Evolutionary conservation across 2,888 invertebrate species (phyloP).

Genomic region (Temnothorax ravouxi): DNA sequence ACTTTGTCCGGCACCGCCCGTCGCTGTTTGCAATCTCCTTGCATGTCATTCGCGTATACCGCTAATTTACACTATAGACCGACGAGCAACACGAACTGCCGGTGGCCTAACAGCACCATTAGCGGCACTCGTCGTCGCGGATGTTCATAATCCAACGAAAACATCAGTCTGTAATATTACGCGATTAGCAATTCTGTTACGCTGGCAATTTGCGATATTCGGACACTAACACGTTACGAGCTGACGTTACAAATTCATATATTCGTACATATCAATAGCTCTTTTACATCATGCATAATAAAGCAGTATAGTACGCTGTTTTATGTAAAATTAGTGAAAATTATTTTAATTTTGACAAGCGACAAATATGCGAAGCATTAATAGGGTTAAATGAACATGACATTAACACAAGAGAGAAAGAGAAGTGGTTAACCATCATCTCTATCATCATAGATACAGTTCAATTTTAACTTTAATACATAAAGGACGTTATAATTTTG

Average conservation of each 20-base stretch:
- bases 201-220: constrained; percentile 18
- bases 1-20: background rate
- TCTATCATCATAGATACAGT: background rate
- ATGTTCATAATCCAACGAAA: constrained; percentile 34
- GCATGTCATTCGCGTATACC: constrained; percentile 18
- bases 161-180: constrained; percentile 23
- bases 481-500: background rate
- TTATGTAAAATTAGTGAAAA: constrained; percentile 27
- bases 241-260: constrained; percentile 24
- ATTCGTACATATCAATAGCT: constrained; percentile 24
- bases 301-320: background rate
- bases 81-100: constrained; percentile 2
- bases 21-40: constrained; percentile 28
- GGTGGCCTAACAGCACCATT: constrained; percentile 20
- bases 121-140: background rate
- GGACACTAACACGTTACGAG: background rate
- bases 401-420: background rate
- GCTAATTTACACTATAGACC: constrained; percentile 36
- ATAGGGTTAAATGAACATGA: constrained; percentile 14
- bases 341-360: background rate
- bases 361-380: background rate
- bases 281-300: constrained; percentile 21
- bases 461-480: constrained; percentile 1
- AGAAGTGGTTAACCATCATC: background rate
- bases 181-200: constrained; percentile 29